phyloP scores from a whole-genome alignment of 2,113 vertebrate genomes.

The Loxodonta africana region DNA sequence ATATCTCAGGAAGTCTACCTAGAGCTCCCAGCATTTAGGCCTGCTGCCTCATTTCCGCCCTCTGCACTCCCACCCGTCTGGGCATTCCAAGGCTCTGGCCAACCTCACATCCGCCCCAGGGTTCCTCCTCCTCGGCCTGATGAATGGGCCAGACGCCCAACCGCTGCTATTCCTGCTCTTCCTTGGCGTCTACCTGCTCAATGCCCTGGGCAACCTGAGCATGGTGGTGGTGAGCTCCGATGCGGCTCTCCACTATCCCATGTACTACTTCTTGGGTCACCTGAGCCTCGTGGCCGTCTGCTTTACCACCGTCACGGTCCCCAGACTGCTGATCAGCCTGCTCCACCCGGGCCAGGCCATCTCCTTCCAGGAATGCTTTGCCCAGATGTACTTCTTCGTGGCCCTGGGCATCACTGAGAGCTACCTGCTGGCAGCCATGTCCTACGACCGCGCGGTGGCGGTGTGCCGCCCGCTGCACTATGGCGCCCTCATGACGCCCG shows the following conservation, averaged over 20 bases:
- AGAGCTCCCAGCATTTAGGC: not conserved
- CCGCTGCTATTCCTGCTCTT: slow-evolving; percentile 74
- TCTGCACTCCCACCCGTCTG: not conserved
- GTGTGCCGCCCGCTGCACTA: slow-evolving; percentile 77
- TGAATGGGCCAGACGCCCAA: slow-evolving; percentile 30
- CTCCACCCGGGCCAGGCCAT: slow-evolving; percentile 26
- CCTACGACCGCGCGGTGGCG: slow-evolving; percentile 74
- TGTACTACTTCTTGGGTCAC: slow-evolving; percentile 79
- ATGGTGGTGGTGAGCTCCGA: slow-evolving; percentile 72
- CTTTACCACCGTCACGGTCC: slow-evolving; percentile 71
- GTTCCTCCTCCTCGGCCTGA: slow-evolving; percentile 75
- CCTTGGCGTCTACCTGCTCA: slow-evolving; percentile 72
- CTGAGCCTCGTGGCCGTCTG: slow-evolving; percentile 74
- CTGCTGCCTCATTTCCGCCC: not conserved
- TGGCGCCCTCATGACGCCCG: not conserved
- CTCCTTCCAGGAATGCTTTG: slow-evolving; percentile 67
- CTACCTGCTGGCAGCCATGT: slow-evolving; percentile 81
- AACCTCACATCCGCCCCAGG: not conserved
- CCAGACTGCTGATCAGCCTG: slow-evolving; percentile 65
- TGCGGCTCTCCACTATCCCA: slow-evolving; percentile 46
- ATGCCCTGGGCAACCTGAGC: slow-evolving; percentile 64
- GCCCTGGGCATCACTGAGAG: slow-evolving; percentile 73
- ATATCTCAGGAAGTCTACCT: not conserved
- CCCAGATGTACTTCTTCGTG: slow-evolving; percentile 80
- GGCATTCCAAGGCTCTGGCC: not conserved